phyloP scores from a whole-genome alignment of 1,140 invertebrate genomes.

The Phocides pigmalion region DNA sequence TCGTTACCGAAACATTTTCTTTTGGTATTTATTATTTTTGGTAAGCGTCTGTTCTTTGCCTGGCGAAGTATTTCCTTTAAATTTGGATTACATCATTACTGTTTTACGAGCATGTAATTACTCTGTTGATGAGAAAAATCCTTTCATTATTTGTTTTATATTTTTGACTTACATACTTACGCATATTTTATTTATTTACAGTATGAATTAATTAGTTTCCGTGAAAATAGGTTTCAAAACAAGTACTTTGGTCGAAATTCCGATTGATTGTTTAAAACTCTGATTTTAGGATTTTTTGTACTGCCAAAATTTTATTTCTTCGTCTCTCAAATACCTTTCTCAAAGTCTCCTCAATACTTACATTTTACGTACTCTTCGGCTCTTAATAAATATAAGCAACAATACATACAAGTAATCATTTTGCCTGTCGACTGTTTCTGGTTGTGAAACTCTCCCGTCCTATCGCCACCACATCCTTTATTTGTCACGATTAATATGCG shows the following conservation, averaged over 20 bases:
- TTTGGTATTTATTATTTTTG: constrained; percentile 9
- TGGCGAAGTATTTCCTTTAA: background rate
- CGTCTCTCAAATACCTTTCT: too few relatives aligned
- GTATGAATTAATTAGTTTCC: too few relatives aligned
- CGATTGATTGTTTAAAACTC: too few relatives aligned
- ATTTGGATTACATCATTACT: background rate
- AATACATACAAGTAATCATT: background rate
- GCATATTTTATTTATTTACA: too few relatives aligned
- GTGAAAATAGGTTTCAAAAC: too few relatives aligned
- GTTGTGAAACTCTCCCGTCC: background rate
- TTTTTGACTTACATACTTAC: too few relatives aligned
- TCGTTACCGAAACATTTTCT: background rate
- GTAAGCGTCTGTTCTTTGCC: constrained; percentile 7
- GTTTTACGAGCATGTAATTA: background rate
- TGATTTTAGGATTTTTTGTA: too few relatives aligned
- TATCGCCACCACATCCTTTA: background rate
- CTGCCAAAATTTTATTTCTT: too few relatives aligned
- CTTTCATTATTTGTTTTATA: too few relatives aligned
- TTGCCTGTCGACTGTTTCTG: background rate
- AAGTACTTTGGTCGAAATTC: too few relatives aligned
- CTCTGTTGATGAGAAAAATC: background rate
- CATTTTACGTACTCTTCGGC: background rate
- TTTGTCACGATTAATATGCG: background rate
- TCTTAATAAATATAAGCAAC: background rate
- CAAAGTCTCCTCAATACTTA: too few relatives aligned